Percentiles rank a stretch among this genome's conserved stretches.
These are phyloP conservation scores for Drosophila malerkotliana DNA, from an alignment of 1,140 invertebrate species.

Conservation along the genomic window DNA sequence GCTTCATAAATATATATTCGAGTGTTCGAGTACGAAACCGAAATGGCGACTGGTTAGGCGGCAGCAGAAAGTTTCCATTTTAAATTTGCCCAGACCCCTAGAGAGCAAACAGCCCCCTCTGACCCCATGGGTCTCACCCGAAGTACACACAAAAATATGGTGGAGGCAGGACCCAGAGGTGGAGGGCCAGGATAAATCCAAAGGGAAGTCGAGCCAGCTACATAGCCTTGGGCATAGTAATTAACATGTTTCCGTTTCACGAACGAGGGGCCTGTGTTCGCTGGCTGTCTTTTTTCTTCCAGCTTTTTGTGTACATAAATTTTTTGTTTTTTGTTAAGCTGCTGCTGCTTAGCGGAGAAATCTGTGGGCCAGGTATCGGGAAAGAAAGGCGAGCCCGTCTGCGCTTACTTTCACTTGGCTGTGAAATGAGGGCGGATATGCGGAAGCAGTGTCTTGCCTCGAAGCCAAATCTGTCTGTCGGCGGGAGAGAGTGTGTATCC, in stretches of 20 bases:
- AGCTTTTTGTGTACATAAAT: not conserved
- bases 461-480: slow-evolving; percentile 37
- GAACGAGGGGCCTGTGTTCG: slow-evolving; percentile 34
- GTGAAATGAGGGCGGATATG: slow-evolving; percentile 68
- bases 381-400: slow-evolving; percentile 39
- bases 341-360: slow-evolving; percentile 23
- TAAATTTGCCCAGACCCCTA: slow-evolving; percentile 22
- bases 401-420: slow-evolving; percentile 71
- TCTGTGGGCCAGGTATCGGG: slow-evolving; percentile 65
- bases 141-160: slow-evolving; percentile 50
- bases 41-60: slow-evolving; percentile 53
- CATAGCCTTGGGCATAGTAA: slow-evolving; percentile 80
- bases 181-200: slow-evolving; percentile 36
- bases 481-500: slow-evolving; percentile 10
- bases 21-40: slow-evolving; percentile 2
- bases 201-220: slow-evolving; percentile 65
- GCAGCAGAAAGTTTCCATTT: slow-evolving; percentile 65
- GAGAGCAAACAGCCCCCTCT: slow-evolving; percentile 54
- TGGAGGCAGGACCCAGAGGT: not conserved
- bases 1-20: slow-evolving; percentile 43
- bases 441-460: slow-evolving; percentile 59
- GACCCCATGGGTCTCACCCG: slow-evolving; percentile 5
- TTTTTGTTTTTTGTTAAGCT: slow-evolving; percentile 1
- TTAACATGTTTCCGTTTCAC: slow-evolving; percentile 81
- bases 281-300: not conserved